Evolutionary conservation across 2,113 vertebrate species (phyloP), one percentile per base, ranked within the genome.

Genomic region (Sciurus niger): DNA sequence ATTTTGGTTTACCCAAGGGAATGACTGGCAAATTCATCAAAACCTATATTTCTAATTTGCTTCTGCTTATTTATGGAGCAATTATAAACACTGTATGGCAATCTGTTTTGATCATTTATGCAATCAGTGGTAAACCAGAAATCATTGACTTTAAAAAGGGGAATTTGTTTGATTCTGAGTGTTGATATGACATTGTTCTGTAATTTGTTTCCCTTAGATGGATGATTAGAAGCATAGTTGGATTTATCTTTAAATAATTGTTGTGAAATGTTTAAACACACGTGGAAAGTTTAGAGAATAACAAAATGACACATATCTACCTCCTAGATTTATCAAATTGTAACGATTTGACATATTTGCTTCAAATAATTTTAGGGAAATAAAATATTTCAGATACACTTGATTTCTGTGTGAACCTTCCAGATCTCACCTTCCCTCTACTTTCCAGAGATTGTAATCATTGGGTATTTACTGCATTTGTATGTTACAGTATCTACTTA

Each of bases 1-100:
- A 72, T 37, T 91, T 58, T 82, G 13, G 58, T 82, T 91, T 83
- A 83, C 20, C 37, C 37, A 73, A 22, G 28, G 14, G 37, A 92
- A 83, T 22, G 68, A 83, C 65, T 83, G 89, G 67, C n/a, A 92
- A 72, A 72, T 4, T 55, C 51, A 90, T 80, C 48, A 91, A 91
- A 91, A 72, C 51, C 89, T 14, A 60, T n/a, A 46, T 83, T 83
- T 91, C 51, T 30, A 34, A 73, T 73, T 83, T 72, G 32, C 40
- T 83, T 91, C 51, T 91, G 65, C 65, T 60, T 91, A 32, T 83
- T 72, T 60, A 73, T 48, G 37, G 40, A 91, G 67, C 14, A 72
- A 46, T 83, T 72, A 43, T 55, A 82, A 82, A 82, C 28, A 72
- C 58, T 72, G 34, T 58, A 60, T 60, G 20, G 13, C 51, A 91